Base-by-base conservation (phyloP, 2,797 vertebrate species). In the Huso huso region DNA sequence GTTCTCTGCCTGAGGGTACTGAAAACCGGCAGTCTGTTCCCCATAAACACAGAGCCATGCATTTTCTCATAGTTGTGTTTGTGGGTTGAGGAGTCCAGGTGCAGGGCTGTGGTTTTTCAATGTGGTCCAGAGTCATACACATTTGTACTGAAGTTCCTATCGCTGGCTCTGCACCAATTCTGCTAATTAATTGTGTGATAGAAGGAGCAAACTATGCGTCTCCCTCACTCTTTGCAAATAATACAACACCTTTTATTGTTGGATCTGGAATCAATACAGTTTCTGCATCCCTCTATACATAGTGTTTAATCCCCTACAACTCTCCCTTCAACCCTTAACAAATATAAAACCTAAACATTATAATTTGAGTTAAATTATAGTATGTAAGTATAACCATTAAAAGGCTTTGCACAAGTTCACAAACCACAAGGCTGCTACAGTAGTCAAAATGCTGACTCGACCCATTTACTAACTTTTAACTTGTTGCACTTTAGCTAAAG, bases 61-160 rank as follows among this genome's bases (percentile, higher is more conserved):
- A 62, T 62, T 37, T 62, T 10, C 37, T 10, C 61, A 62, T 62
- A 62, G 12, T 62, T 62, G 48, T 62, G 61, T 48, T 48, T 62
- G 61, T 48, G 48, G 61, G 12, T 48, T 48, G 61, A 62, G 10
- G 7, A 18, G 61, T 12, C 61, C 61, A 62, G 61, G 37, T 62
- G 61, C 18, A 23, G 37, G 11, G 10, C 10, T 12, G 8, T 10
- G 10, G 61, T 13, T 62, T 62, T 62, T 15, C 61, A 48, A 7
- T 48, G 48, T 37, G 61, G 48, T 8, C 61, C 61, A 37, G 61
- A 62, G 61, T 62, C 61, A 62, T 62, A 62, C 18, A 62, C 61
- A 62, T 62, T 9, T 8, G 48, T 10, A 37, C 61, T 62, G 61
- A 62, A 37, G 8, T 62, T 62, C 48, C 48, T 10, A 62, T 10